Conservation (phyloP, 2,113 vertebrate genomes). For the Brachypodius melanocephalos region DNA sequence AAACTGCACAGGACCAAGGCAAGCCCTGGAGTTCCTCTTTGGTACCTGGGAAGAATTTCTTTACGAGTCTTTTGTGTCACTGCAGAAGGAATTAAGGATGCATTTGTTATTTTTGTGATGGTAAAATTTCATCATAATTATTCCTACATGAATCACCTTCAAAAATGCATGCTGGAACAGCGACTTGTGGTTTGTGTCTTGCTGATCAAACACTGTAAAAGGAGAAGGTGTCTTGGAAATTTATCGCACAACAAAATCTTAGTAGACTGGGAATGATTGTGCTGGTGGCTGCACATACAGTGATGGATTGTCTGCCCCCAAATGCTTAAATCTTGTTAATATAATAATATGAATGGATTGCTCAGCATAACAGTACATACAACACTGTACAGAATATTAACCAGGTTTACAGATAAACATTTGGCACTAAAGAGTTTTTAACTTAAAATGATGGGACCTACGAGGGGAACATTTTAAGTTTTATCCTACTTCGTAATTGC, state of each 20-base stretch:
- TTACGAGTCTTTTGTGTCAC: neutral
- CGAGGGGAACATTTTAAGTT: neutral
- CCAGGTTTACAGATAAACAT: neutral
- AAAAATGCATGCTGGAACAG: fast-evolving
- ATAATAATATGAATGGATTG: neutral
- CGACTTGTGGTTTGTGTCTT: neutral
- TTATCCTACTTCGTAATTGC: neutral
- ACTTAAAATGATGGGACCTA: neutral
- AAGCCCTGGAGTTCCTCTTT: neutral
- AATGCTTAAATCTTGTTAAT: neutral
- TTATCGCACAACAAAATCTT: neutral
- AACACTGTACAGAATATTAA: neutral
- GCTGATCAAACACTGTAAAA: neutral
- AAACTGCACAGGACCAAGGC: neutral
- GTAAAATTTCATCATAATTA: neutral
- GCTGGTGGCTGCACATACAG: neutral
- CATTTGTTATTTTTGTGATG: neutral
- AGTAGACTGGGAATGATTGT: neutral
- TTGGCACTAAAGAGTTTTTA: neutral
- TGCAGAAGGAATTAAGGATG: neutral
- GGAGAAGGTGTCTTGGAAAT: neutral
- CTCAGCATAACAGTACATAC: neutral
- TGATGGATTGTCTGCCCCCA: neutral
- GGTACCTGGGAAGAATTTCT: neutral
- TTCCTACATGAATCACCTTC: neutral